These are phyloP conservation scores for Halcyon senegalensis DNA, from an alignment of 2,113 vertebrate genomes.

Conservation along the genomic window DNA sequence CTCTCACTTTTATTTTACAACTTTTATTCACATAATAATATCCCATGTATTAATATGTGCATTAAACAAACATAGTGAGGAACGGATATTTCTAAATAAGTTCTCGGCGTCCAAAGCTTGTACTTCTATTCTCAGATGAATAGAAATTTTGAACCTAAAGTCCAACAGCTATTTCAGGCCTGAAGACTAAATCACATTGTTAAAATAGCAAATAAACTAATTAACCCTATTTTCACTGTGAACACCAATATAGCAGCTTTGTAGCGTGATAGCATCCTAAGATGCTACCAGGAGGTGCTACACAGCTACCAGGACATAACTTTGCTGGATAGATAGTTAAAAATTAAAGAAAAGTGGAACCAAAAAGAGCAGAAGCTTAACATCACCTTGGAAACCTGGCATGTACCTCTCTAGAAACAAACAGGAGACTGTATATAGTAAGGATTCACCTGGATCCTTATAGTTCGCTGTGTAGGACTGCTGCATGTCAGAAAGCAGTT, in stretches of 20 bases:
- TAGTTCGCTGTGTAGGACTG: background rate
- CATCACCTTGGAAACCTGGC: background rate
- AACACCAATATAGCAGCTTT: background rate
- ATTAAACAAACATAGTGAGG: background rate
- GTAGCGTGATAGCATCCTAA: background rate
- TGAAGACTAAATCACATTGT: background rate
- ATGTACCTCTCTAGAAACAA: background rate
- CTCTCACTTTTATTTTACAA: background rate
- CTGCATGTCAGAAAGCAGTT: background rate
- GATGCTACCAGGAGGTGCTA: too few relatives aligned
- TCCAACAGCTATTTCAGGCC: background rate
- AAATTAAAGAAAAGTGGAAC: background rate
- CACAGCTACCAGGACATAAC: background rate
- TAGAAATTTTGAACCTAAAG: background rate
- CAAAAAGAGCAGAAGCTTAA: background rate
- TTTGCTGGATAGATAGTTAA: background rate
- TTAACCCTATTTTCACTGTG: background rate
- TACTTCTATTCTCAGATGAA: background rate
- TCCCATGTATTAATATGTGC: background rate
- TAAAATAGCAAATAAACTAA: background rate
- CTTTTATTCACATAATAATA: background rate
- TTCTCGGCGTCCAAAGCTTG: background rate
- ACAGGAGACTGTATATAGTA: background rate
- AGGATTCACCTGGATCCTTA: background rate
- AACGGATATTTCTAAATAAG: background rate